Evolutionary conservation across 2,797 vertebrate species (phyloP), one percentile per base, ranked within the genome.

Genomic region (Mormyrus hasselquistii): DNA sequence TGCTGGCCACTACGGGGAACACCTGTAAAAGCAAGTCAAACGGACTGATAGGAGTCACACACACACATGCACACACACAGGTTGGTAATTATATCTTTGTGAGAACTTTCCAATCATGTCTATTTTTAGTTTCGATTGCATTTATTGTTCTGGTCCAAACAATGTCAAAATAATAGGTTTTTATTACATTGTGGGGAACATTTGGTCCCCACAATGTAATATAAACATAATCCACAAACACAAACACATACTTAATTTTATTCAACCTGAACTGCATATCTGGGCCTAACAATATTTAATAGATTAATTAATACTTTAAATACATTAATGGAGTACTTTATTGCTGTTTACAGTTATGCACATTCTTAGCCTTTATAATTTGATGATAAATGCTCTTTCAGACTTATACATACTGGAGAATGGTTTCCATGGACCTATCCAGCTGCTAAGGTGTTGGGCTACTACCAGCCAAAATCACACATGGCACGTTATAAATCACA

Each of bases 1-100:
- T 94, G 89, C 91, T 93, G 94, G 91, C 62, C 8, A 1, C 52
- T 34, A 59, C n/a, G 86, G 1, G 22, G 22, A 57, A 86, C 47
- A 91, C 16, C 8, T 88, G 38, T 52, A 19, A 47, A 82, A 41
- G 16, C 52, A 9, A n/a, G 16, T 9, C 8, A 47, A 47, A n/a
- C 34, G 44, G 38, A 84, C 22, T 25, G 41, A 49, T 83, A 79
- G 4, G 25, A 14, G 38, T 52, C 7, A 82, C 41, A 41, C 76
- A 41, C 76, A 8, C 19, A 38, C 1, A 50, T 4, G 2, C 49
- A 50, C 59, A 69, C 10, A 22, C 73, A 29, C 14, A 12, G 6
- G 44, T 47, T 47, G 44, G 44, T 47, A 47, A 47, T 47, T 47
- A 47, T 47, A 47, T 47, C 44, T 47, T 47, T 47, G 44, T 47